phyloP scores from a whole-genome alignment of 23 tunicate genomes.

The Ascidia mentula region DNA sequence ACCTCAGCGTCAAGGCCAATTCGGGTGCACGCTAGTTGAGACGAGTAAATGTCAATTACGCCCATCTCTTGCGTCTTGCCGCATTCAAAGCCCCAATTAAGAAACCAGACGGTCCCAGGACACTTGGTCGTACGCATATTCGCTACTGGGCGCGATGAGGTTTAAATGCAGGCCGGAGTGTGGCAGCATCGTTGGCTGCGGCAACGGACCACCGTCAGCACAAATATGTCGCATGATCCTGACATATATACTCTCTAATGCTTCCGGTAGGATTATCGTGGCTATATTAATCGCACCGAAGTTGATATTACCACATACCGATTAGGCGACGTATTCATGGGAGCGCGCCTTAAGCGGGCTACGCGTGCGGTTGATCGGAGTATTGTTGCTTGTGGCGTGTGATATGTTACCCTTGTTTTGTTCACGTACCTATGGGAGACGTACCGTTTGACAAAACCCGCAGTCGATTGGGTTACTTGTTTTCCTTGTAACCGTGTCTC shows the following conservation, averaged over 20 bases:
- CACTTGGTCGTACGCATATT: too few relatives aligned
- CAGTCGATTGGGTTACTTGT: neutral
- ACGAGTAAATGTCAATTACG: constrained; percentile 4
- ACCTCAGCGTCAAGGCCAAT: neutral
- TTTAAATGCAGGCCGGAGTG: too few relatives aligned
- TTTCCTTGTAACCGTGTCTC: neutral
- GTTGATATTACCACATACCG: neutral
- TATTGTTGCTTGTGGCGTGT: neutral
- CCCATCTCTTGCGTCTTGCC: neutral
- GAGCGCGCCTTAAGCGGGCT: constrained; percentile 7
- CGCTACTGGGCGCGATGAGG: too few relatives aligned
- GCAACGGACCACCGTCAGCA: neutral
- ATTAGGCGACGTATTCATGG: neutral
- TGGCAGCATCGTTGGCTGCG: too few relatives aligned
- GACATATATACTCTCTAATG: neutral
- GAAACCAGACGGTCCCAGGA: constrained; percentile 4
- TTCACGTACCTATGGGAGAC: neutral
- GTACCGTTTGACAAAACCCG: neutral
- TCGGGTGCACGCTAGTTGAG: neutral
- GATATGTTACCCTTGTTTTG: neutral
- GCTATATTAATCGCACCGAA: neutral
- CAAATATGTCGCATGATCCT: neutral
- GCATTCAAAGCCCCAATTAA: constrained; percentile 4
- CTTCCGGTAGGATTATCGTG: neutral
- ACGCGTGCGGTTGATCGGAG: neutral